Base-by-base conservation (phyloP, 2,113 vertebrate species). In the Cinclus mexicanus region DNA sequence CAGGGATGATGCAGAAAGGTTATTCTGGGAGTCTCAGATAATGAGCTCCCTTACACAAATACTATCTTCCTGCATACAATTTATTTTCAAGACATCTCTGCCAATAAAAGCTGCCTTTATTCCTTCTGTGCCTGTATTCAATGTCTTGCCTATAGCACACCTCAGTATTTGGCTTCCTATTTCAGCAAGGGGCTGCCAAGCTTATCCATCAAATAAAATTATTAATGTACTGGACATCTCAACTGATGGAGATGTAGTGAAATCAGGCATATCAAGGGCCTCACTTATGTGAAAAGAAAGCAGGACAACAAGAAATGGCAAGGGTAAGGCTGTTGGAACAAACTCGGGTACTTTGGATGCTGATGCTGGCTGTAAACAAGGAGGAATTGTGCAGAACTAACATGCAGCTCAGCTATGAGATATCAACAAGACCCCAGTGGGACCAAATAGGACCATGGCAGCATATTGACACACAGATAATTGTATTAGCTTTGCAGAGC, bases 381-480 rank as follows among this genome's bases (percentile, higher is more conserved):
- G 70, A 95, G 47, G 90, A 91, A 90, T 33, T 11, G 1, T 39
- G 89, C 93, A 95, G 82, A 95, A 94, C 75, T 83, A 89, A 69
- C 63, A 70, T 22, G 76, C 87, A 87, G 37, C 84, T 94, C 67
- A 79, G 75, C 90, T 89, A 50, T 63, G 55, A 93, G 84, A 67
- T 67, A 93, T 46, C 84, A 96, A 61, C 67, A 55, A 84, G 87
- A 88, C 60, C 71, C 70, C 85, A 80, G 59, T 89, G 94, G 80
- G 86, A 93, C 83, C 76, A 86, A 94, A 90, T 35, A 79, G 83
- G 76, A 86, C 83, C 1, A 0, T 33, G 83, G 83, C 72, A 92
- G 87, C 68, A 35, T 86, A 90, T 3, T 92, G 91, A 85, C 89
- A 93, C 60, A 18, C 2, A 76, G 91, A 84, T 95, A 92, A 96